Base-by-base conservation (phyloP, 2,113 vertebrate genomes). In the Gadus macrocephalus region DNA sequence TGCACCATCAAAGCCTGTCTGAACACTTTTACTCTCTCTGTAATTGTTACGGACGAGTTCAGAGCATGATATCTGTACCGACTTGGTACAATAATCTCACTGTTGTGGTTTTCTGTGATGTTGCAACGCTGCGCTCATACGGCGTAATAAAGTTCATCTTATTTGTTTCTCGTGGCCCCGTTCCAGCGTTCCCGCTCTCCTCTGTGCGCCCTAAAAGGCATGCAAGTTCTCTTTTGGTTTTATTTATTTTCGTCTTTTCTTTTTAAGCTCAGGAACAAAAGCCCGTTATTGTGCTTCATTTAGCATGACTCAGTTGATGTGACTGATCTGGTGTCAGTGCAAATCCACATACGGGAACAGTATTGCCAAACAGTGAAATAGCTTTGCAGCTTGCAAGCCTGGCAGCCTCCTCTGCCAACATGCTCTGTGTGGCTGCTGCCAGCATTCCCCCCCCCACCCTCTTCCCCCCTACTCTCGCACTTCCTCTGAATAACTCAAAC, bases 321-420 rank as follows among this genome's bases (percentile, higher is more conserved):
- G 83, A 87, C 86, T 82, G 79, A 80, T 88, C 85, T 78, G 83
- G 81, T 86, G 87, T 91, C 89, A 80, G 83, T 84, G 89, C 84
- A 87, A 86, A 89, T 90, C 86, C 85, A 75, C 87, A 90, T 81
- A 85, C 87, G 87, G 77, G 86, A 87, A 88, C 83, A 87, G 81
- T 84, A 87, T 87, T 88, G 89, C 85, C 88, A 89, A 89, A 91
- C 86, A 85, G 81, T 87, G 88, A 89, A 90, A 90, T 87, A 87
- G 83, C 84, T 86, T 85, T 85, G 86, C 84, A 81, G 82, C 85
- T 79, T 78, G 84, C 74, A 83, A 84, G 85, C 79, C 73, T 82
- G 82, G 86, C 78, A 84, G 84, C 85, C 79, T 85, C 76, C 59
- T 53, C 84, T 85, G 83, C 85, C 87, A 88, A 84, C 79, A 78